Percentiles rank a stretch among this genome's conserved stretches.
These are phyloP conservation scores for Ictalurus punctatus DNA, from an alignment of 2,113 vertebrate genomes.

Conservation along the genomic window DNA sequence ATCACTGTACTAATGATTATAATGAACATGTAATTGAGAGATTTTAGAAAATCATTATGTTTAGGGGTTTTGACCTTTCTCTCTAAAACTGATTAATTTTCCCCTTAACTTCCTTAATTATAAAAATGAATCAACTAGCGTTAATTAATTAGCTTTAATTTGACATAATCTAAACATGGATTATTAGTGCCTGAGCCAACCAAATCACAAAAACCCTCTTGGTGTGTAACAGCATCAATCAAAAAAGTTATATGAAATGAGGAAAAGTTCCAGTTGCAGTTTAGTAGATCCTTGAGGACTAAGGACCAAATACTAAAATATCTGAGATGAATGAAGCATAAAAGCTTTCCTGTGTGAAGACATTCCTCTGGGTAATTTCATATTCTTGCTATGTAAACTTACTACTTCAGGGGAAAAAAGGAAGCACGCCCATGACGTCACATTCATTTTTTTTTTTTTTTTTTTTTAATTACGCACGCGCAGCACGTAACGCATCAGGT, in stretches of 20 bases:
- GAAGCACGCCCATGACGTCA: background rate
- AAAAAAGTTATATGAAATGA: background rate
- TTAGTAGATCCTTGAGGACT: background rate
- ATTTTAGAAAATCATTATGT: background rate
- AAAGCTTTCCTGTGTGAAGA: background rate
- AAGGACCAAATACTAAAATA: background rate
- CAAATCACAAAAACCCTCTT: background rate
- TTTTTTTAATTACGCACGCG: background rate
- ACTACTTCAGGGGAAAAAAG: background rate
- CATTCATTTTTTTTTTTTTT: too few relatives aligned
- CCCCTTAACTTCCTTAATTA: background rate
- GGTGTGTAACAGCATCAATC: background rate
- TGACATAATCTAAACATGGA: background rate
- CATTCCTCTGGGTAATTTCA: background rate
- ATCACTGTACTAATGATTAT: constrained; percentile 1
- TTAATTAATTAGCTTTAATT: background rate
- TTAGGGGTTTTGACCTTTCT: background rate
- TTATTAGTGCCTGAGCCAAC: background rate
- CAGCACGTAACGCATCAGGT: too few relatives aligned
- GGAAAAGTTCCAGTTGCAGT: background rate
- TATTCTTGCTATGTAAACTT: background rate
- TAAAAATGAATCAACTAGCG: background rate
- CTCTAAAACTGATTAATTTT: background rate
- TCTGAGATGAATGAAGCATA: background rate
- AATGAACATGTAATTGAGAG: background rate